These are phyloP conservation scores for Gambelia wislizenii DNA, from an alignment of 2,797 vertebrate species.

Conservation along the genomic window DNA sequence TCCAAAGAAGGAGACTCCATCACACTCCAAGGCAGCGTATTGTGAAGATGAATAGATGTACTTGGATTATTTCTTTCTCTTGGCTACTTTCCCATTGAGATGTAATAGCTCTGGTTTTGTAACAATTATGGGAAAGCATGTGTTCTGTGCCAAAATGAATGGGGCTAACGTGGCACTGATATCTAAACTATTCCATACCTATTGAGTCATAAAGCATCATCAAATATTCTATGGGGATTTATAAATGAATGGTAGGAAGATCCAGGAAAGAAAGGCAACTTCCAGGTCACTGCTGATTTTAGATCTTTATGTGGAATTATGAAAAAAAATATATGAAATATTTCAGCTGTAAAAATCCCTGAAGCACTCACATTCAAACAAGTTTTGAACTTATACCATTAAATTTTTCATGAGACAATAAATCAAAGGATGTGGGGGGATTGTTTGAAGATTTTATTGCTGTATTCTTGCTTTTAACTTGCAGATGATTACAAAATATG, in stretches of 20 bases:
- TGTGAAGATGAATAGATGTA: constrained; percentile 43
- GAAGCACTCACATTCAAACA: constrained; percentile 67
- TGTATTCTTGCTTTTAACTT: constrained; percentile 72
- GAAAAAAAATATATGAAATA: constrained; percentile 65
- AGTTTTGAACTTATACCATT: constrained; percentile 73
- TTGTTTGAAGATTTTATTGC: constrained; percentile 73
- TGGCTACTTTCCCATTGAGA: constrained; percentile 44
- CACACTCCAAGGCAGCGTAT: no score
- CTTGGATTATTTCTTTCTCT: constrained; percentile 50
- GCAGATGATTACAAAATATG: constrained; percentile 64
- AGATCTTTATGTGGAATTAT: constrained; percentile 69
- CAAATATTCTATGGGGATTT: constrained; percentile 24
- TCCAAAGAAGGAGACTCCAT: no score
- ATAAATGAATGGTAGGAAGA: constrained; percentile 42
- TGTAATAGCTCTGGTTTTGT: constrained; percentile 23
- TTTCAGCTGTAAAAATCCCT: constrained; percentile 74
- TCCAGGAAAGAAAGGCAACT: constrained; percentile 52
- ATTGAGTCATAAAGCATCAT: neutral
- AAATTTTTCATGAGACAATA: constrained; percentile 80
- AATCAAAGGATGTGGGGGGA: constrained; percentile 71
- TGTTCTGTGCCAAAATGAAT: constrained; percentile 18
- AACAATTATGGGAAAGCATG: constrained; percentile 34
- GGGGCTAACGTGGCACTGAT: constrained; percentile 34
- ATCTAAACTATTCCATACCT: constrained; percentile 28
- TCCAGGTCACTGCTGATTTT: constrained; percentile 58